Evolutionary conservation across 2,113 vertebrate species (phyloP).

Genomic region (Falco punctatus): DNA sequence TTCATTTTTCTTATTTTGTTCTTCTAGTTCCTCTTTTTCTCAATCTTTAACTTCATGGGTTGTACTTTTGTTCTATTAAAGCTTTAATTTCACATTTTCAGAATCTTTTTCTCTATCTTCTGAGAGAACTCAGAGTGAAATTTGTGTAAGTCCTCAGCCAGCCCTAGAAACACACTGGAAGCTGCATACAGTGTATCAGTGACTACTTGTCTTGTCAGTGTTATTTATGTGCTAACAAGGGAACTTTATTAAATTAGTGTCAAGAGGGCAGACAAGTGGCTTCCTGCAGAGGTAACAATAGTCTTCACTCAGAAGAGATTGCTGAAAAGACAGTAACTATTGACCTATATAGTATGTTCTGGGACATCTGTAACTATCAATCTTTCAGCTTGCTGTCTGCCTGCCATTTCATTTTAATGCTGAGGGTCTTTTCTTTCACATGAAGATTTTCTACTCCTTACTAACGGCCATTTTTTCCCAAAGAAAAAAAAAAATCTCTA

Average conservation of each 20-base stretch:
- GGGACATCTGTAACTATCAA: conserved; percentile 45
- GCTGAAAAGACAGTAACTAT: conserved; percentile 5
- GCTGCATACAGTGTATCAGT: neutral
- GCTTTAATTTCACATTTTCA: neutral
- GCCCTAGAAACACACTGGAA: neutral
- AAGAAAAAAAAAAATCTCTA: neutral
- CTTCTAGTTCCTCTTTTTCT: neutral
- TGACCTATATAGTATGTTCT: conserved; percentile 66
- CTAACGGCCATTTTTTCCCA: neutral
- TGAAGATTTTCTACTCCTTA: neutral
- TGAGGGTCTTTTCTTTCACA: neutral
- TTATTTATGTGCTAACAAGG: conserved; percentile 31
- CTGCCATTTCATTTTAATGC: neutral
- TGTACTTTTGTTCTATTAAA: neutral
- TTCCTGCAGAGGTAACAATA: conserved; percentile 35
- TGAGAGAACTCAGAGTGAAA: neutral
- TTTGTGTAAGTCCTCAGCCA: neutral
- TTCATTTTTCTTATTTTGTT: neutral
- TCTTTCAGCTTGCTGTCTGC: neutral
- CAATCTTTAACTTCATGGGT: neutral
- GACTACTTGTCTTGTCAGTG: neutral
- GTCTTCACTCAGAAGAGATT: neutral
- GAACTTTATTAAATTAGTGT: neutral
- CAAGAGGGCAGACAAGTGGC: conserved; percentile 19
- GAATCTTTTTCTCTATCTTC: neutral